These are phyloP conservation scores for Clarias pachynema DNA, from an alignment of 2,797 vertebrate genomes.

Conservation along the genomic window DNA sequence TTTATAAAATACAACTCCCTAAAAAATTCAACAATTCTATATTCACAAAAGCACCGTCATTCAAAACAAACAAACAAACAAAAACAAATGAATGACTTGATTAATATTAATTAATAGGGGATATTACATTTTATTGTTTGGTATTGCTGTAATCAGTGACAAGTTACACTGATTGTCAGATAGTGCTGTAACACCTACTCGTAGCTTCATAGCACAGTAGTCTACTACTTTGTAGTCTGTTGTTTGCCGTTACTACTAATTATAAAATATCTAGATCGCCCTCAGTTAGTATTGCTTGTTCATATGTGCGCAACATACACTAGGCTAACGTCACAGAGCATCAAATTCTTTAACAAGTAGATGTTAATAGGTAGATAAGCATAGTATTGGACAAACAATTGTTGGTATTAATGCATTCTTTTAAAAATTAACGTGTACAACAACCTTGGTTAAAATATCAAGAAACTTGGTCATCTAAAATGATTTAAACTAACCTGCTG, in stretches of 20 bases:
- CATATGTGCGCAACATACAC: too few species aligned
- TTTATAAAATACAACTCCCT: background rate
- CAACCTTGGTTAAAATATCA: background rate
- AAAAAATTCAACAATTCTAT: background rate
- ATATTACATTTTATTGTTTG: background rate
- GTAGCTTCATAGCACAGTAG: background rate
- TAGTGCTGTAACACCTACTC: background rate
- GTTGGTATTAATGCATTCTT: background rate
- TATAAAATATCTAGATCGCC: background rate
- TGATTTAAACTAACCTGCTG: constrained; percentile 69
- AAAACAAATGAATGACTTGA: background rate
- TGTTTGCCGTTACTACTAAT: background rate
- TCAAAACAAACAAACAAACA: background rate
- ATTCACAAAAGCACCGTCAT: background rate
- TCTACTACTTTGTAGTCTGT: background rate
- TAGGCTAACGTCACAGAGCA: background rate
- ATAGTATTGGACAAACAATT: background rate
- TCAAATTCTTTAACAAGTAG: background rate
- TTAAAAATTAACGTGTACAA: background rate
- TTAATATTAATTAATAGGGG: background rate
- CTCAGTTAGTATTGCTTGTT: background rate
- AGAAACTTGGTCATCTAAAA: background rate
- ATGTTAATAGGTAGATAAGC: background rate
- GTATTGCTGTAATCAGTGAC: background rate
- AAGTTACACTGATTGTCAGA: background rate